Evolutionary conservation across 1,140 invertebrate genomes (phyloP).

Genomic region (Chrysomallon squamiferum): DNA sequence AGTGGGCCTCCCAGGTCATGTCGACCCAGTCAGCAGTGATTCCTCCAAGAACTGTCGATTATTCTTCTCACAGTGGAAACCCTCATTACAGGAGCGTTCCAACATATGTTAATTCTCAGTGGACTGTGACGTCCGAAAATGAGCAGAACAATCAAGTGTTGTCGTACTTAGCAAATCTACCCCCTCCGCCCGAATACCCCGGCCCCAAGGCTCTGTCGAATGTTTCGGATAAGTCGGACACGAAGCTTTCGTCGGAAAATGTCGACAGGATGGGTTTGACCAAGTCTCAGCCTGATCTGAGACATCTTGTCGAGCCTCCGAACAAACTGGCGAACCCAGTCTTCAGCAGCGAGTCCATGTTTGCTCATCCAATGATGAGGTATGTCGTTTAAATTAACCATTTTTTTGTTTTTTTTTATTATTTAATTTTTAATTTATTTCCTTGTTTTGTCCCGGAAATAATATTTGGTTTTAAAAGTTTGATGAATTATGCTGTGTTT

Average conservation of each 20-base stretch:
- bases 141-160: conserved; percentile 11
- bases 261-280: conserved; percentile 40
- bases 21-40: not conserved
- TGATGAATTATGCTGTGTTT: not conserved
- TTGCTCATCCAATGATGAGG: conserved; percentile 6
- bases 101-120: conserved; percentile 6
- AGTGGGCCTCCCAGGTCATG: conserved; percentile 6
- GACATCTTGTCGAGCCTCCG: conserved; percentile 40
- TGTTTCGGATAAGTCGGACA: conserved; percentile 57
- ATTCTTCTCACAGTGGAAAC: conserved; percentile 25
- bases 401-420: not conserved
- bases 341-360: conserved; percentile 11
- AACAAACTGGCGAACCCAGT: conserved; percentile 11
- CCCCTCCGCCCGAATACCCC: conserved; percentile 56
- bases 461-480: not conserved
- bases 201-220: conserved; percentile 67
- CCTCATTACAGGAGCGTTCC: conserved; percentile 25
- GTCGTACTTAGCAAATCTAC: conserved; percentile 40
- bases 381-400: conserved; percentile 11
- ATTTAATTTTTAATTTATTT: not conserved
- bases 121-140: not conserved
- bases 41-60: conserved; percentile 10
- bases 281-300: conserved; percentile 78
- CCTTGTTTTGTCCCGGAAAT: not conserved
- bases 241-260: conserved; percentile 46